Evolutionary conservation across 2,113 vertebrate genomes (phyloP), one percentile per base, ranked within the genome.

Genomic region (Passer montanus): DNA sequence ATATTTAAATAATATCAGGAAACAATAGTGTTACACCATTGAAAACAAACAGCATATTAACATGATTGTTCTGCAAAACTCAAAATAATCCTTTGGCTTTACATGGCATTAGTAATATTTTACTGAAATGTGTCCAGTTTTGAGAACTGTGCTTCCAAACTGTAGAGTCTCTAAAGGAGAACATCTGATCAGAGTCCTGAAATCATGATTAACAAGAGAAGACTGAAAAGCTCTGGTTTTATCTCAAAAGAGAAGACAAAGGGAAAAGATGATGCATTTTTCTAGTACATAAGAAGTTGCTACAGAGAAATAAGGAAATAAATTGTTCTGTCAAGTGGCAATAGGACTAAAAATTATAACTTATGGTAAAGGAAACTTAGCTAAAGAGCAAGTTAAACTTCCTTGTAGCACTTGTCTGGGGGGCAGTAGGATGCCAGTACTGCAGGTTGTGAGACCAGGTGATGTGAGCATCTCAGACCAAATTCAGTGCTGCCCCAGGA

Each of bases 41-140:
- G n/a, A 7, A 60, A 92, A 67, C 41, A 90, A 72, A 27, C 13
- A 31, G 37, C 49, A 11, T 58, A 49, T 80, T 88, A 11, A 53
- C 39, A 18, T 64, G 11, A 18, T 53, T 64, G 49, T 44, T 35
- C 39, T 30, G 60, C 53, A 44, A 64, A 75, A 93, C 35, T 90
- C 66, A 67, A 67, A 94, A 72, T 77, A 89, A 89, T 84, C 63
- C 33, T 23, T 58, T 93, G 73, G 46, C 55, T 92, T 92, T 87
- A 53, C 23, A 8, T 81, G 55, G 55, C 9, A 35, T 84, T 90
- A 77, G 50, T 90, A 92, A 88, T 56, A 75, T 21, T 52, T 94
- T 13, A 10, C 24, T 95, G 68, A 73, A 69, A 58, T 13, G 23
- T 77, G 26, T 84, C 43, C 64, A 47, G 30, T 74, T 92, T 80